phyloP scores from a whole-genome alignment of 1,140 invertebrate genomes.

The Adoxophyes honmai region DNA sequence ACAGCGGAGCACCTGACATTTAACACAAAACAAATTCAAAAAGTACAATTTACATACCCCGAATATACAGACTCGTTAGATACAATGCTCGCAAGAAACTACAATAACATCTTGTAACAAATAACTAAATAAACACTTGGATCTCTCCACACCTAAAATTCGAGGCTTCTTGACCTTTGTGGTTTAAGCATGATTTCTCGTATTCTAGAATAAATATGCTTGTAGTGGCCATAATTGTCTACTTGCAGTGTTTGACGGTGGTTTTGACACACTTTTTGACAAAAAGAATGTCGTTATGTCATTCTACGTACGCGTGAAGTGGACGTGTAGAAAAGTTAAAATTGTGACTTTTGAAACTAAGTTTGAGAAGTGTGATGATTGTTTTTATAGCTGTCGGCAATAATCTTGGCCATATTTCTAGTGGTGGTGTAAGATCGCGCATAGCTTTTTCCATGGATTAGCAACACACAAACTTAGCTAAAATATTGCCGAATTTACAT shows the following conservation, averaged over 20 bases:
- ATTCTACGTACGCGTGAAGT: neutral
- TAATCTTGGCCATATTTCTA: no score
- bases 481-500: no score
- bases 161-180: neutral
- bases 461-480: no score
- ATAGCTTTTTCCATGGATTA: no score
- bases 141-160: neutral
- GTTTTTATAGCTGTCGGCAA: no score
- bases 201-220: neutral
- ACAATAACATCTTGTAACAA: conserved; percentile 1
- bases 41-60: no score
- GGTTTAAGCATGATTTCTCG: neutral
- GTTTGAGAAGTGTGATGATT: no score
- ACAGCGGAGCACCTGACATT: no score
- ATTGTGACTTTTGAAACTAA: no score
- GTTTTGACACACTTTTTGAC: neutral
- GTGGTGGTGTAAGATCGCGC: no score
- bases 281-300: neutral
- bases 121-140: neutral
- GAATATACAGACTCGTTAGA: neutral
- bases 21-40: no score
- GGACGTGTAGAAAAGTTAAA: no score
- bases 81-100: neutral
- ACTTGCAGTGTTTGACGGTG: neutral
- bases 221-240: neutral